phyloP scores from a whole-genome alignment of 1,140 invertebrate species.

The Musca domestica region DNA sequence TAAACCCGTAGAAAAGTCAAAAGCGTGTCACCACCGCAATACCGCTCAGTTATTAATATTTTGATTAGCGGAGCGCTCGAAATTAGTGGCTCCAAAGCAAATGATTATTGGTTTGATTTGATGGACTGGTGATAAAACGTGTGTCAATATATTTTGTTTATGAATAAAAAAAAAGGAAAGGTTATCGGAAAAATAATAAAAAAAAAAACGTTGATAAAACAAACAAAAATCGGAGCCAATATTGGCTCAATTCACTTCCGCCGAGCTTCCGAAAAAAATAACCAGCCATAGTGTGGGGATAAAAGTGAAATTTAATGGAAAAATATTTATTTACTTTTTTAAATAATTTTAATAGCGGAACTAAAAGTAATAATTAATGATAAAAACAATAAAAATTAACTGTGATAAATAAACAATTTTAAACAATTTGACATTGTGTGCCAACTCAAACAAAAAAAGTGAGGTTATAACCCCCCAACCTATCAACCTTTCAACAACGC shows the following conservation, averaged over 20 bases:
- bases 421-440: neutral
- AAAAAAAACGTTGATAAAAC: neutral
- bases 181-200: neutral
- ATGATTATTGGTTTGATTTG: too few relatives aligned
- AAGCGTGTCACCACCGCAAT: too few relatives aligned
- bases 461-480: neutral
- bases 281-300: neutral
- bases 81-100: too few relatives aligned
- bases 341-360: neutral
- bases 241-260: neutral
- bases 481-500: neutral
- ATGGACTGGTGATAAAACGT: too few relatives aligned
- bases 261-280: neutral
- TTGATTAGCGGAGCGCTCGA: too few relatives aligned
- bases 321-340: neutral
- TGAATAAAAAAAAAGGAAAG: neutral
- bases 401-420: neutral
- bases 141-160: too few relatives aligned
- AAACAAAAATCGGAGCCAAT: neutral
- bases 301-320: slow-evolving; percentile 19
- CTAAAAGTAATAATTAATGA: neutral
- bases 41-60: too few relatives aligned
- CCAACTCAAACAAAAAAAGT: slow-evolving; percentile 12
- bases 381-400: neutral
- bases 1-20: too few relatives aligned